phyloP scores from a whole-genome alignment of 2,888 invertebrate species.

The Orgyia antiqua region DNA sequence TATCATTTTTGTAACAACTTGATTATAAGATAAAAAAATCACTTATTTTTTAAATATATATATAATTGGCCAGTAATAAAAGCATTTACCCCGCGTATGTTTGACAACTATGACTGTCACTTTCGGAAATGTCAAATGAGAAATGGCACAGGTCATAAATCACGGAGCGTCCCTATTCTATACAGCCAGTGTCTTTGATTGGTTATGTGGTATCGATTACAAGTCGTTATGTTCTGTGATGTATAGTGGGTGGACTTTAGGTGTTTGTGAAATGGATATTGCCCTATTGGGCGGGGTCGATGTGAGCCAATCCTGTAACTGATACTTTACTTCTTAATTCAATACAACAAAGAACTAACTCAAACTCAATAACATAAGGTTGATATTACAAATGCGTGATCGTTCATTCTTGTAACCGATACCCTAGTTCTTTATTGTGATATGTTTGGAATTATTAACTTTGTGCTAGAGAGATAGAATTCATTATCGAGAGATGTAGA shows the following conservation, averaged over 20 bases:
- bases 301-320: conserved; percentile 73
- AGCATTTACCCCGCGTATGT: conserved; percentile 7
- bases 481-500: conserved; percentile 19
- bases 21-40: too few relatives aligned
- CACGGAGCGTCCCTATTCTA: conserved; percentile 15
- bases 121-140: conserved; percentile 8
- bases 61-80: conserved; percentile 3
- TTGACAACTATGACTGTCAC: conserved; percentile 14
- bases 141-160: conserved; percentile 21
- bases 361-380: conserved; percentile 16
- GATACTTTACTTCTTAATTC: conserved; percentile 62
- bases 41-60: too few relatives aligned
- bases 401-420: conserved; percentile 57
- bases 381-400: conserved; percentile 19
- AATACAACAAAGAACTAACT: conserved; percentile 25
- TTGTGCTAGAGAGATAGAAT: conserved; percentile 20
- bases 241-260: conserved; percentile 58
- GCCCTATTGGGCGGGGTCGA: conserved; percentile 67
- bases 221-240: conserved; percentile 32
- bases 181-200: conserved; percentile 23
- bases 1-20: background rate
- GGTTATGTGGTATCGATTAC: conserved; percentile 45
- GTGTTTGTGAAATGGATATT: conserved; percentile 65
- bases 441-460: conserved; percentile 25
- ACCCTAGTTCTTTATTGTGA: conserved; percentile 56